Conservation (phyloP, 2,113 vertebrate genomes). For the Hemicordylus capensis region DNA sequence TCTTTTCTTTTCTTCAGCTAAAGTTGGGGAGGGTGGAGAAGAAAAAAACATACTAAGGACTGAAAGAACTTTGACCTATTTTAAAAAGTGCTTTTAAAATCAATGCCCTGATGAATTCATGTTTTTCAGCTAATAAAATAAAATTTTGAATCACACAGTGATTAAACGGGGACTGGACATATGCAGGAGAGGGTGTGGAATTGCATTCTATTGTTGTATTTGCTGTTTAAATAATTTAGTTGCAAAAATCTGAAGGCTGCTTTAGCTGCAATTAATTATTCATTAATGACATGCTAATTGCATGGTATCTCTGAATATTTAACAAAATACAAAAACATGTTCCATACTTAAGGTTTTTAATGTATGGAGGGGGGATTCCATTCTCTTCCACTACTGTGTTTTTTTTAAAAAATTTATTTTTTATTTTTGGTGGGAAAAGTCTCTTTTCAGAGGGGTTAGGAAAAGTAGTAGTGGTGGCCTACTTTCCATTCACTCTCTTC, state of each 20-base stretch:
- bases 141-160: conserved; percentile 57
- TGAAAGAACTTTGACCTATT: conserved; percentile 58
- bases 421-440: conserved; percentile 58
- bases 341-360: conserved; percentile 84
- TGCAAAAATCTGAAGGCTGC: conserved; percentile 93
- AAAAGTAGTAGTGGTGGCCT: conserved; percentile 79
- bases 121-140: conserved; percentile 60
- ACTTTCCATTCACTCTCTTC: conserved; percentile 81
- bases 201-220: conserved; percentile 81
- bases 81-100: too few relatives aligned
- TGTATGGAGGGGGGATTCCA: conserved; percentile 58
- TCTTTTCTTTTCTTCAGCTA: conserved; percentile 42
- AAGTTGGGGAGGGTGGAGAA: neutral
- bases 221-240: conserved; percentile 97
- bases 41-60: conserved; percentile 21
- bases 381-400: conserved; percentile 55
- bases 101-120: conserved; percentile 22
- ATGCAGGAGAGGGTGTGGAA: conserved; percentile 13
- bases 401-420: too few relatives aligned
- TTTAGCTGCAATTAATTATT: conserved; percentile 99
- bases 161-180: conserved; percentile 45
- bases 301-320: conserved; percentile 94
- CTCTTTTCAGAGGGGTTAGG: conserved; percentile 67
- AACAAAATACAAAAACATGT: conserved; percentile 93
- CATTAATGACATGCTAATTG: conserved; percentile 99